Conservation (phyloP, 37 sponge, comb jelly and placozoan species). For the Geodia barretti region DNA sequence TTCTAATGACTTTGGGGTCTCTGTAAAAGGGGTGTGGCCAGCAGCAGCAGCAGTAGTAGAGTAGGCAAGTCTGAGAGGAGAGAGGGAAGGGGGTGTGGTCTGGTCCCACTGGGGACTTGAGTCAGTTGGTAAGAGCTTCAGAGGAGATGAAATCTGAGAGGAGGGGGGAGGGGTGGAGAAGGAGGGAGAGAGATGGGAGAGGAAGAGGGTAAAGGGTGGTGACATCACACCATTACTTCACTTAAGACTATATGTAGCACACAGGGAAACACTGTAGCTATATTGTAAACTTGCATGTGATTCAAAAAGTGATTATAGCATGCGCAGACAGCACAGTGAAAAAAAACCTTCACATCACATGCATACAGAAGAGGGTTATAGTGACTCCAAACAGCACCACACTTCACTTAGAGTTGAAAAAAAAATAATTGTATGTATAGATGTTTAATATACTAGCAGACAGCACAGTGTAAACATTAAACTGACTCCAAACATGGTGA, state of each 20-base stretch:
- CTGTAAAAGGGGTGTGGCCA: neutral
- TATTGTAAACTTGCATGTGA: too few species aligned
- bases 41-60: neutral
- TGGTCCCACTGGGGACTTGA: neutral
- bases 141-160: neutral
- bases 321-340: too few species aligned
- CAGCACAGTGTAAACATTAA: too few species aligned
- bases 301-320: neutral
- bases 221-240: neutral
- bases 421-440: too few species aligned
- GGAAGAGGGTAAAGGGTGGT: neutral
- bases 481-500: conserved; percentile 8
- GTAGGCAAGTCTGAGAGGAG: neutral
- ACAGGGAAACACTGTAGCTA: neutral
- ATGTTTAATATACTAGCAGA: too few species aligned
- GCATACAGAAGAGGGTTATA: neutral
- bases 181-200: neutral
- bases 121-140: neutral
- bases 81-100: neutral
- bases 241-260: neutral
- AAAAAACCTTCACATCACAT: too few species aligned
- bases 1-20: neutral
- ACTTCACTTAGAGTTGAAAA: too few species aligned
- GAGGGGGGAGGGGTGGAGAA: neutral
- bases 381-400: neutral